Conservation (phyloP, 2,797 vertebrate species). For the Acanthurus leucopareius region DNA sequence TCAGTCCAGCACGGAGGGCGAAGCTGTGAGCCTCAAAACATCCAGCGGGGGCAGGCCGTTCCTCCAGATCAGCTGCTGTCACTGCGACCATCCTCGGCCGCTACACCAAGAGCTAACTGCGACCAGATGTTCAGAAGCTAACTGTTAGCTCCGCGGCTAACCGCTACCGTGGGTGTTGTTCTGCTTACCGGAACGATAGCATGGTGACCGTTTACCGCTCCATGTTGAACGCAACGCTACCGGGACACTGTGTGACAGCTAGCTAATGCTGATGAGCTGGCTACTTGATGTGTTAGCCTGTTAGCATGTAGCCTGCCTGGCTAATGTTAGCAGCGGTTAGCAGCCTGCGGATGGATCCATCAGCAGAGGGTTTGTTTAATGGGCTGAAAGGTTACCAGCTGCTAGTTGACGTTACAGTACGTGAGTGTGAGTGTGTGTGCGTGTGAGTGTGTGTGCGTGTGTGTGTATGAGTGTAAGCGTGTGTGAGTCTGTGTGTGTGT, state of each 20-base stretch:
- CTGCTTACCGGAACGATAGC: slow-evolving; percentile 27
- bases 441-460: no score
- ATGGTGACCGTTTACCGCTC: slow-evolving; percentile 18
- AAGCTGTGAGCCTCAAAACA: slow-evolving; percentile 29
- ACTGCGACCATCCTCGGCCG: slow-evolving; percentile 64
- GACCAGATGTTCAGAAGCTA: slow-evolving; percentile 47
- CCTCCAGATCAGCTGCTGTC: slow-evolving; percentile 54
- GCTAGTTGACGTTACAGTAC: no score
- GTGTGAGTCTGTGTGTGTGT: no score
- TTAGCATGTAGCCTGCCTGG: slow-evolving; percentile 35
- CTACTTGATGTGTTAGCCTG: slow-evolving; percentile 17
- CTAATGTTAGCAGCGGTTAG: slow-evolving; percentile 11
- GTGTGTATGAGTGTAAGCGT: no score
- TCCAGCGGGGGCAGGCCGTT: slow-evolving; percentile 39
- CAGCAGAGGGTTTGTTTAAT: no score
- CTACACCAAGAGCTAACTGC: slow-evolving; percentile 9
- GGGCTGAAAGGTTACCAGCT: no score
- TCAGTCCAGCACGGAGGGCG: slow-evolving; percentile 19
- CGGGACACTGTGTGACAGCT: slow-evolving; percentile 5
- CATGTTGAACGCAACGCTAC: slow-evolving; percentile 6
- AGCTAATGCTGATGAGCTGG: slow-evolving; percentile 6
- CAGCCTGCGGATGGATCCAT: slow-evolving; percentile 13
- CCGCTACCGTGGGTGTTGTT: slow-evolving; percentile 13
- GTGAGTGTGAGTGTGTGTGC: no score
- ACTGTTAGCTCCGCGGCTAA: slow-evolving; percentile 36